A percentile compares a stretch with the other conserved stretches of the same genome.
Evolutionary conservation across 2,888 invertebrate genomes (phyloP).

Genomic region (Nephrotoma appendiculata): DNA sequence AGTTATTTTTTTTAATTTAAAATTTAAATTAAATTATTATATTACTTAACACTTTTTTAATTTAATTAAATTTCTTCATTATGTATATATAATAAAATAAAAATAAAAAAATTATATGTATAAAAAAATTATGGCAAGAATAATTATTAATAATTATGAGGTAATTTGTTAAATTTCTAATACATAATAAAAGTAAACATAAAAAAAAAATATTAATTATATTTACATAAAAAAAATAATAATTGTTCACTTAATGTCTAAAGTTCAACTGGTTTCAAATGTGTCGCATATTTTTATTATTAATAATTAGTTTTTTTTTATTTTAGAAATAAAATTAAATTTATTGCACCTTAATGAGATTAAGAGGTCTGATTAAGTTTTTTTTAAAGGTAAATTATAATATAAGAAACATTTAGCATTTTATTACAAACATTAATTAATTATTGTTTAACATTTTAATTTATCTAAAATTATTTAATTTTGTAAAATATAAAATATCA

Average conservation of each 20-base stretch:
- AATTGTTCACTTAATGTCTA: not conserved
- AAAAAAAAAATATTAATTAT: not conserved
- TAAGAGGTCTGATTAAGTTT: not conserved
- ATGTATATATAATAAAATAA: not conserved
- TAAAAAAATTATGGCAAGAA: not conserved
- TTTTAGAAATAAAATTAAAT: not conserved
- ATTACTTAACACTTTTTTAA: not conserved
- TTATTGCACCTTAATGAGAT: not conserved
- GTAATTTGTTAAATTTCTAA: not conserved
- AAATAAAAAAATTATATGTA: not conserved
- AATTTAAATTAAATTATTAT: not conserved
- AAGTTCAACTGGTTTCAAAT: not conserved
- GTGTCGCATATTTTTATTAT: not conserved
- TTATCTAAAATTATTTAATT: not conserved
- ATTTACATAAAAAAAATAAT: not conserved
- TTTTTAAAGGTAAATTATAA: not conserved
- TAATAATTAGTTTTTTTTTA: not conserved
- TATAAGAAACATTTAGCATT: not conserved
- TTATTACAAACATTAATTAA: not conserved
- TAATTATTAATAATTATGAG: not conserved
- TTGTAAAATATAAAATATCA: constrained; percentile 1
- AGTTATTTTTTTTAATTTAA: not conserved
- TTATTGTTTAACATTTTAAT: not conserved
- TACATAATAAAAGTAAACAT: not conserved
- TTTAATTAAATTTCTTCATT: not conserved